Base-by-base conservation (phyloP, 2,113 vertebrate species). In the Pterocles gutturalis region DNA sequence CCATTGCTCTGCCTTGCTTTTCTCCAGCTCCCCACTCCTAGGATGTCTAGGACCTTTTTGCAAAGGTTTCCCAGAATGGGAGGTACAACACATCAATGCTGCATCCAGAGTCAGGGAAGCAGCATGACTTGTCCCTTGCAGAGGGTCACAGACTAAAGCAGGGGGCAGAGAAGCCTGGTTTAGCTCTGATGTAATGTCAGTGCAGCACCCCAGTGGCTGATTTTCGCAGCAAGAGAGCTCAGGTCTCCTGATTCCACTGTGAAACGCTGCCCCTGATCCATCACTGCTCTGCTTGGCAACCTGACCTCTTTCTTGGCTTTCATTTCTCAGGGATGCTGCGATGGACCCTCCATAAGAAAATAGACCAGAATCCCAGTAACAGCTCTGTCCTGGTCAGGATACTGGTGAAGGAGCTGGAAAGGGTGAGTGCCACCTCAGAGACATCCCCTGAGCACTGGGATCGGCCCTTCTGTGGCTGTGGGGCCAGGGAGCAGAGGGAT, bases 301-400 rank as follows among this genome's bases (percentile, higher is more conserved):
- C 28, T 57, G 21, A 33, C 51, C 46, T 31, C 28, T 18, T 5
- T 45, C 66, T 41, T 19, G 83, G 60, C 64, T 90, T 69, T 92
- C 49, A 7, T 57, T 65, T 29, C 43, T 4, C 96, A 99, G 99
- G 99, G 67, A 99, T 99, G 99, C 97, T 99, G 97, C 98, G 99
- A 76, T 99, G 99, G 99, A 99, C 99, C 1, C 96, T 99, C 87
- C 99, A 99, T 53, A 99, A 99, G 97, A 99, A 99, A 93, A 98
- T 99, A 3, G 98, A 99, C 57, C 98, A 98, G 83, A 98, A 98
- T 64, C 99, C 99, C 5, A 86, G 89, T 4, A 98, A 96, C 93
- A 98, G 98, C 85, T 97, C 98, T 2, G 75, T 98, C 73, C 91
- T 99, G 95, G 98, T 99, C 83, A 98, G 96, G 89, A 98, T 99